Conservation (phyloP, 1,140 invertebrate species). For the Rhopalosiphum maidis region DNA sequence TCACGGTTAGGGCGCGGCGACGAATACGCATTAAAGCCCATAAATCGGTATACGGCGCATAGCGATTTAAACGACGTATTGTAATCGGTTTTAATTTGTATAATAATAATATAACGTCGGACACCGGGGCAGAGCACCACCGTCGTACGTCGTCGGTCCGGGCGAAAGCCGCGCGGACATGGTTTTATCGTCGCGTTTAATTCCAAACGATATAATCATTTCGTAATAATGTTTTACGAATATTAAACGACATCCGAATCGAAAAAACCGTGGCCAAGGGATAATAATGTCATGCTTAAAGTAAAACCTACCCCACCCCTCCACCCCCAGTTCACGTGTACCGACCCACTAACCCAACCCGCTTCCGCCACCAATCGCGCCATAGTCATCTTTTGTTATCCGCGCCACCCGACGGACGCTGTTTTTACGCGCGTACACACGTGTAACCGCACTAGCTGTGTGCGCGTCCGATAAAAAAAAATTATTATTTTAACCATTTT, state of each 20-base stretch:
- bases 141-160: not conserved
- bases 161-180: not conserved
- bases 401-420: not conserved
- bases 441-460: not conserved
- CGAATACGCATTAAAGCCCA: constrained; percentile 33
- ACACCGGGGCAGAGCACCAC: not conserved
- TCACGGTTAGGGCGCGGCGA: not conserved
- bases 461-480: not conserved
- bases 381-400: not conserved
- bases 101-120: not conserved
- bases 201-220: not conserved
- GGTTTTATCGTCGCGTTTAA: constrained; percentile 1
- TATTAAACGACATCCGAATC: not conserved
- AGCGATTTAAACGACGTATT: constrained; percentile 29
- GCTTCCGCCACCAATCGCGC: not conserved
- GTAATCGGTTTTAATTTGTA: constrained; percentile 45
- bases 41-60: constrained; percentile 30
- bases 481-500: not conserved
- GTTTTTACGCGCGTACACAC: constrained; percentile 9
- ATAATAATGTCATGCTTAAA: constrained; percentile 19
- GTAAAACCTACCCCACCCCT: not conserved
- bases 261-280: constrained; percentile 8
- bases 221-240: constrained; percentile 11
- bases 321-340: not conserved
- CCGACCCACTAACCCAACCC: not conserved